Evolutionary conservation across 2,113 vertebrate species (phyloP).

Genomic region (Paedocypris sp.): DNA sequence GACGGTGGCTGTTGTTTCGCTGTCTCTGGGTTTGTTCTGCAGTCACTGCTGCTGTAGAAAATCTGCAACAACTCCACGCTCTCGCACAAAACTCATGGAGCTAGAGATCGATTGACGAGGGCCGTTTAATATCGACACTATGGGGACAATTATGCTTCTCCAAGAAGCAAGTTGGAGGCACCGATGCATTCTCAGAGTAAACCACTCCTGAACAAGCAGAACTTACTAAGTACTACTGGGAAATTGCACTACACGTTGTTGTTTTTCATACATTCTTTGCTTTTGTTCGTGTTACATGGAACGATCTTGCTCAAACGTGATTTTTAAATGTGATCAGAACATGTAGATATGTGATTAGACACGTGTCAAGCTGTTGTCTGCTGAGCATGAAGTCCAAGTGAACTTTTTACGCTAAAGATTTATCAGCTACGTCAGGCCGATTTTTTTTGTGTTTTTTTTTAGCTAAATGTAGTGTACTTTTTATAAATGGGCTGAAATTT

Average conservation of each 20-base stretch:
- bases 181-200: slow-evolving; percentile 7
- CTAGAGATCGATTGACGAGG: slow-evolving; percentile 85
- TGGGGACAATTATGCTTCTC: background rate
- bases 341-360: no score
- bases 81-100: slow-evolving; percentile 78
- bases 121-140: slow-evolving; percentile 8
- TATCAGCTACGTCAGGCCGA: no score
- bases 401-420: no score
- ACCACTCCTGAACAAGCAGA: background rate
- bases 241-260: background rate
- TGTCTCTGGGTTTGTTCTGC: slow-evolving; percentile 84
- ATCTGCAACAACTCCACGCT: slow-evolving; percentile 64
- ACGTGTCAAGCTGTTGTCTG: no score
- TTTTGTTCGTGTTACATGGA: no score
- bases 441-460: no score
- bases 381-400: no score
- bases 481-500: no score
- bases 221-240: background rate
- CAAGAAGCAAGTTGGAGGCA: background rate
- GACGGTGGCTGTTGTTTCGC: slow-evolving; percentile 74
- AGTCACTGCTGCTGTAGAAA: slow-evolving; percentile 84
- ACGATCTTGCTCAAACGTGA: no score
- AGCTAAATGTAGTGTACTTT: no score
- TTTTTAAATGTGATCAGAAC: no score
- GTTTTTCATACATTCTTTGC: no score